Conservation (phyloP, 2,113 vertebrate genomes). For the Gila orcuttii region DNA sequence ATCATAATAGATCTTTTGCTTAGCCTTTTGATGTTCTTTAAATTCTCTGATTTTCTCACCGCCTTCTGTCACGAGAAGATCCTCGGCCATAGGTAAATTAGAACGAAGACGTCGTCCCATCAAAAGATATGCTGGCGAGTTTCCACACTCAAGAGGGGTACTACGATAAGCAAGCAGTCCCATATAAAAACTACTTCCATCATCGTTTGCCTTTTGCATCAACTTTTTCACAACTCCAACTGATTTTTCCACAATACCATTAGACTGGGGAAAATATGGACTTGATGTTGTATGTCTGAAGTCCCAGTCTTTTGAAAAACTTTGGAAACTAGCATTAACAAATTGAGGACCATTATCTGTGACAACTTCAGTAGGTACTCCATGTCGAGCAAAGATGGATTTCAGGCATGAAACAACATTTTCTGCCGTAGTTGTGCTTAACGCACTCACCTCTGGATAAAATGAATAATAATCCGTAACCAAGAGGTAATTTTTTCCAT, state of each 20-base stretch:
- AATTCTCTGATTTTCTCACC: no score
- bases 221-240: not conserved
- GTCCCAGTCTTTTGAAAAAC: no score
- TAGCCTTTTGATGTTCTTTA: no score
- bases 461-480: not conserved
- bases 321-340: not conserved
- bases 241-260: not conserved
- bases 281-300: no score
- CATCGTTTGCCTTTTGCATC: not conserved
- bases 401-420: not conserved
- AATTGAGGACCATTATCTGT: not conserved
- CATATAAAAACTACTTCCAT: not conserved
- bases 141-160: not conserved
- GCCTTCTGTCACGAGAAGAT: no score
- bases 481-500: not conserved
- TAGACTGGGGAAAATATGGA: no score
- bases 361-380: not conserved
- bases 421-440: not conserved
- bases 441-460: not conserved
- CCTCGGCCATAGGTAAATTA: no score
- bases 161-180: not conserved
- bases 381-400: not conserved
- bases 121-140: no score
- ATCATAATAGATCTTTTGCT: no score
- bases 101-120: no score